phyloP scores from a whole-genome alignment of 2,888 invertebrate genomes.

The Iselma pallidipennis region DNA sequence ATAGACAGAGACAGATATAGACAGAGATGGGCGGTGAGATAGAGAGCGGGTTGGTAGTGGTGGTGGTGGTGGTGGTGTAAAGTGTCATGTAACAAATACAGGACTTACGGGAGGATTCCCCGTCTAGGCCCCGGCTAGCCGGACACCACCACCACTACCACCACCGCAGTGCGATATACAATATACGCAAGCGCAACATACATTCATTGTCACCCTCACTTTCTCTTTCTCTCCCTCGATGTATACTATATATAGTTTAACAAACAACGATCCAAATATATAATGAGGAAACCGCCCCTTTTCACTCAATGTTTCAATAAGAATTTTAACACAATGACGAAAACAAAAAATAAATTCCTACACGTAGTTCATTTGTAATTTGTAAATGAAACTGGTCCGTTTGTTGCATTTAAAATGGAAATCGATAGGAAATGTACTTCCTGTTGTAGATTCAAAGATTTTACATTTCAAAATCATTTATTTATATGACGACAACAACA shows the following conservation, averaged over 20 bases:
- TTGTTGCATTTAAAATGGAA: slow-evolving; percentile 30
- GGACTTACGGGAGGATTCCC: slow-evolving; percentile 42
- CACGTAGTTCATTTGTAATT: neutral
- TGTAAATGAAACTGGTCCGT: neutral
- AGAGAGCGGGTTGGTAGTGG: too few relatives aligned
- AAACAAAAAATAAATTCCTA: neutral
- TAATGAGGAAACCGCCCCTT: neutral
- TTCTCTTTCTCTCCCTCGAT: too few relatives aligned
- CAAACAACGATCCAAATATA: neutral
- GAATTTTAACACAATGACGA: neutral
- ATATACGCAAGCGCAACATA: slow-evolving; percentile 31
- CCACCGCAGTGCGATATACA: slow-evolving; percentile 35
- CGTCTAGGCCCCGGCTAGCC: slow-evolving; percentile 49
- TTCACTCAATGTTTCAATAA: neutral
- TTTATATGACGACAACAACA: neutral
- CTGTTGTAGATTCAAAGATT: slow-evolving; percentile 18
- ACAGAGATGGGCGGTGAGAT: slow-evolving; percentile 12
- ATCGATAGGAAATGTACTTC: slow-evolving; percentile 33
- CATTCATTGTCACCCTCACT: slow-evolving; percentile 11
- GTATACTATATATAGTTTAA: too few relatives aligned
- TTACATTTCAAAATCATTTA: neutral
- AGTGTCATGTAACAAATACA: slow-evolving; percentile 27
- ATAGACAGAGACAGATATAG: neutral
- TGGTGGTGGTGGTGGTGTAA: slow-evolving; percentile 31
- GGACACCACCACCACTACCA: slow-evolving; percentile 36